Percentiles rank a stretch among this genome's conserved stretches.
These are phyloP conservation scores for Mimachlamys varia DNA, from an alignment of 2,888 invertebrate species.

Conservation along the genomic window DNA sequence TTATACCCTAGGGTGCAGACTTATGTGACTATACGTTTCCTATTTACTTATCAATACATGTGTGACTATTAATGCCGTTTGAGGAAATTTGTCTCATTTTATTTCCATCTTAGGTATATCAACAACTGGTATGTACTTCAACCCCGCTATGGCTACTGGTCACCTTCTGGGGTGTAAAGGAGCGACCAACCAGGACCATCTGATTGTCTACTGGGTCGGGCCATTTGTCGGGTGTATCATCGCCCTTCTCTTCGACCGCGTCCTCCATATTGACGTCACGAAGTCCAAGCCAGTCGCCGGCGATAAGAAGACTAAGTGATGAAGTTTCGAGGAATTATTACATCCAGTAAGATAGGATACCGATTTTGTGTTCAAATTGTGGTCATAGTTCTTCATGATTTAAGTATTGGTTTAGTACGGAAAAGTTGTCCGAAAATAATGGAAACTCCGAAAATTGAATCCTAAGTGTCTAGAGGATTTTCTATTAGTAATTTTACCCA, in stretches of 20 bases:
- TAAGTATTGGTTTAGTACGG: too few species aligned
- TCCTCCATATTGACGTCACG: constrained; percentile 67
- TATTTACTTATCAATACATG: too few species aligned
- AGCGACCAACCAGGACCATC: constrained; percentile 90
- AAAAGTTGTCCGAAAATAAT: too few species aligned
- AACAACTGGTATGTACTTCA: constrained; percentile 96
- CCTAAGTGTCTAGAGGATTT: too few species aligned
- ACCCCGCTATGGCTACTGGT: constrained; percentile 95
- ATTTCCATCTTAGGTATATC: constrained; percentile 88
- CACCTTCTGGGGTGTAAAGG: constrained; percentile 95
- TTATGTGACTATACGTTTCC: too few species aligned
- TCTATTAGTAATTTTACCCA: too few species aligned
- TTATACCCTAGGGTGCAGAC: too few species aligned
- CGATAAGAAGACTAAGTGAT: constrained; percentile 54
- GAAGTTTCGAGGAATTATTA: neutral
- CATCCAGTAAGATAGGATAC: neutral
- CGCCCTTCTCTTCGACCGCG: constrained; percentile 63
- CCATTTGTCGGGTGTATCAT: constrained; percentile 85
- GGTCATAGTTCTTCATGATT: too few species aligned
- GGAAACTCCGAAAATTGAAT: too few species aligned
- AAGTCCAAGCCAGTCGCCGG: constrained; percentile 40
- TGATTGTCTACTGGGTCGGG: constrained; percentile 95
- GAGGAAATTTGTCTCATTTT: too few species aligned
- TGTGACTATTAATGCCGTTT: too few species aligned
- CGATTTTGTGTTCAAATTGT: neutral